Base-by-base conservation (phyloP, 1,140 invertebrate genomes). In the Cryptotermes secundus region DNA sequence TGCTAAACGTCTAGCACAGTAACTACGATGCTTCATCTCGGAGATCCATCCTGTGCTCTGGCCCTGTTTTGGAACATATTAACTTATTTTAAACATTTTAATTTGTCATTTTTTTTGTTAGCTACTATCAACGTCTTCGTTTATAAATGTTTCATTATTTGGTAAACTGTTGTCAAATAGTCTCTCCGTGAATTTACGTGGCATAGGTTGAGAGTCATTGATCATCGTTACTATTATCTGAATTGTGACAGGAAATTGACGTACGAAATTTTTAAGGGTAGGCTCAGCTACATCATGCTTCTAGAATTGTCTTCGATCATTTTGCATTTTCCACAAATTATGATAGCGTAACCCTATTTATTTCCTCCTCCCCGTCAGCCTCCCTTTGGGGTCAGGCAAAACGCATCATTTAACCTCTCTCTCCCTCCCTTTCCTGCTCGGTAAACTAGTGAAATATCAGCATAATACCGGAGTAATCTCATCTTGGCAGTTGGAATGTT, bases 361-460 rank as follows among this genome's bases (percentile, higher is more conserved):
- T 72, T 72, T 72, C 59, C 59, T 31, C 59, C 59, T 6, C 59
- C 59, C 59, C n/a, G 4, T 72, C 59, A 9, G n/a, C 59, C 59
- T 72, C 59, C 59, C 59, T 72, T 72, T 72, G 59, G 59, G 59
- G 59, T 72, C 59, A 72, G 59, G 26, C 59, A 72, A 72, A 72
- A 72, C 59, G 59, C 59, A 72, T 72, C 59, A 72, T 72, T 72
- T 72, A 72, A 72, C 59, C 59, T 72, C 59, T 59, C 53, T 59
- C 53, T 42, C 16, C 38, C 3, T 42, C 38, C 45, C 45, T 49
- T 22, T 49, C 59, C 59, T 26, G 59, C 59, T 72, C 59, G 59
- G 59, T 72, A 72, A 72, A 72, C 59, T 72, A 72, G 59, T 72
- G 59, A 72, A 72, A 72, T 72, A 72, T 72, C 59, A 72, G 59